Evolutionary conservation across 2,113 vertebrate species (phyloP).

Genomic region (Laticauda colubrina): DNA sequence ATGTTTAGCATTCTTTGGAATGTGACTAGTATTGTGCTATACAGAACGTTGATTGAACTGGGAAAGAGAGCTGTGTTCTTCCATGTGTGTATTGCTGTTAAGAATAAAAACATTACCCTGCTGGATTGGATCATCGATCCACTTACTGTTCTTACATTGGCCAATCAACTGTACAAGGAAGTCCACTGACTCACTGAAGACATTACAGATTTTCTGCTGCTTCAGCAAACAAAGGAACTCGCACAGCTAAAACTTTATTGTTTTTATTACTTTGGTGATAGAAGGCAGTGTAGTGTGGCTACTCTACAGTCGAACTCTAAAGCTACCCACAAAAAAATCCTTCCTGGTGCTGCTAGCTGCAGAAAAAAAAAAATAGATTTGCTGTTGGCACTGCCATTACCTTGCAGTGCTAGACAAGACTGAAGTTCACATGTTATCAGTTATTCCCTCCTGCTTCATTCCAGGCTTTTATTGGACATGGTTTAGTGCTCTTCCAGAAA

Average conservation of each 20-base stretch:
- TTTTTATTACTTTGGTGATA: neutral
- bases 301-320: neutral
- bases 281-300: neutral
- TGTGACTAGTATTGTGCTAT: neutral
- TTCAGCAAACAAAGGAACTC: neutral
- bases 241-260: neutral
- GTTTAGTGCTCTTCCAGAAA: neutral
- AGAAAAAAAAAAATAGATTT: neutral
- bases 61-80: neutral
- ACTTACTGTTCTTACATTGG: neutral
- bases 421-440: neutral
- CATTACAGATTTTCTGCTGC: neutral
- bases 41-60: neutral
- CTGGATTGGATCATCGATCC: neutral
- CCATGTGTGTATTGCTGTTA: neutral
- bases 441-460: neutral
- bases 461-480: neutral
- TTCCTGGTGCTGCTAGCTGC: neutral
- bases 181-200: neutral
- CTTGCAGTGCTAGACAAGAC: neutral
- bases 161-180: neutral
- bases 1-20: neutral
- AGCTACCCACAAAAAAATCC: neutral
- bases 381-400: neutral
- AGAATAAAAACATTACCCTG: neutral